Conservation (phyloP, 2,113 vertebrate genomes). For the Malurus melanocephalus region DNA sequence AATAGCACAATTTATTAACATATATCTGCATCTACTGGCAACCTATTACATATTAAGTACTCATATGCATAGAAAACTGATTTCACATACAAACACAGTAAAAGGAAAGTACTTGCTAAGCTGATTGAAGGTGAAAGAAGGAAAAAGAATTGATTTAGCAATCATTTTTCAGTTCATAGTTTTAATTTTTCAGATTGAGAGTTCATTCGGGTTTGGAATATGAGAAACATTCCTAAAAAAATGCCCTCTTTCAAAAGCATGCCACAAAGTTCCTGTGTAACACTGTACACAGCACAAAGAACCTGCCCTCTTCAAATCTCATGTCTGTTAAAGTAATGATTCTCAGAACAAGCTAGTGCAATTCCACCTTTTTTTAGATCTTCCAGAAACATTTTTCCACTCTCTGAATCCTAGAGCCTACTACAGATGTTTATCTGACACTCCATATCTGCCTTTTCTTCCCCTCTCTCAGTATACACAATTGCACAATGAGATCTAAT, state of each 20-base stretch:
- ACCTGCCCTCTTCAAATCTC: neutral
- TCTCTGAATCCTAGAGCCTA: neutral
- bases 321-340: neutral
- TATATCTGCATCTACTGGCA: neutral
- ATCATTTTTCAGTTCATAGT: neutral
- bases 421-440: neutral
- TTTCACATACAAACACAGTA: neutral
- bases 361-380: neutral
- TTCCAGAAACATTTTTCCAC: neutral
- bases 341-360: neutral
- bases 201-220: neutral
- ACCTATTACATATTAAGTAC: neutral
- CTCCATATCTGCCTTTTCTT: neutral
- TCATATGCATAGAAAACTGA: neutral
- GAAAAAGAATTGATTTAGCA: neutral
- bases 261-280: neutral
- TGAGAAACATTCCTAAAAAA: neutral
- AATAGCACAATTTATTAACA: neutral
- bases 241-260: neutral
- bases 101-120: neutral
- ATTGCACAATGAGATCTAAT: neutral
- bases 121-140: neutral
- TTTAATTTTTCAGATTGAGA: neutral
- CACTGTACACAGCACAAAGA: neutral
- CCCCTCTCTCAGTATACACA: neutral